These are phyloP conservation scores for Apis cerana DNA, from an alignment of 1,140 invertebrate species.

Conservation along the genomic window DNA sequence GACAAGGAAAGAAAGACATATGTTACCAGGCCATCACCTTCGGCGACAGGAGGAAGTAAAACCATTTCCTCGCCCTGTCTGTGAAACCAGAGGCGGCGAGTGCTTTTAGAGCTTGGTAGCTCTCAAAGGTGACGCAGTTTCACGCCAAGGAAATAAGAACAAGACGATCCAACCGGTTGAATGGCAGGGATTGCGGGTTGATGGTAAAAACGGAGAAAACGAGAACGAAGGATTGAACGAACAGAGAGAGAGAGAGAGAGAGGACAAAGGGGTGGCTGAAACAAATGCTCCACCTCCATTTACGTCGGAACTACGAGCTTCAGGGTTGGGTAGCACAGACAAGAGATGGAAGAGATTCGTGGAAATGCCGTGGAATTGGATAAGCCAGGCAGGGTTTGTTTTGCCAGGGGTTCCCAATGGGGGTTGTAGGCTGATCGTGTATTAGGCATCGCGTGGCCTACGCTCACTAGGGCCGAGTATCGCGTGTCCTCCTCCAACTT, in stretches of 20 bases:
- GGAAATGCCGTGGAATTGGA: conserved; percentile 72
- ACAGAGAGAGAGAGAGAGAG: background rate
- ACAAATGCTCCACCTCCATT: conserved; percentile 67
- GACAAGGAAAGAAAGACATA: background rate
- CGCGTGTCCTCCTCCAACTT: conserved; percentile 59
- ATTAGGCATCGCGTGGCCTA: conserved; percentile 53
- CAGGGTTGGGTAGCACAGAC: conserved; percentile 46
- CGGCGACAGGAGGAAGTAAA: conserved; percentile 13
- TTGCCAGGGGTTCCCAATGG: conserved; percentile 64
- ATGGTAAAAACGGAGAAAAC: conserved; percentile 43
- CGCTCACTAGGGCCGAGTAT: conserved; percentile 49
- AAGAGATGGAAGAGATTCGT: conserved; percentile 71
- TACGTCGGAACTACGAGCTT: conserved; percentile 48
- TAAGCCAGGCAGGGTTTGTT: conserved; percentile 71
- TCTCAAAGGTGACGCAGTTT: conserved; percentile 56
- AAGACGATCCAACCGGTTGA: background rate
- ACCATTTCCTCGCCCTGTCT: conserved; percentile 1
- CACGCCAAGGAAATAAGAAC: conserved; percentile 54
- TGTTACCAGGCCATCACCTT: background rate
- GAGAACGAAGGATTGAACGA: conserved; percentile 1
- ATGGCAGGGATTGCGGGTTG: conserved; percentile 23
- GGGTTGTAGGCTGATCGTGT: conserved; percentile 42
- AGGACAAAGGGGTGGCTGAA: conserved; percentile 32
- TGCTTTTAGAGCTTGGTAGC: conserved; percentile 50
- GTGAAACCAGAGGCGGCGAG: conserved; percentile 23